Evolutionary conservation across 2,113 vertebrate species (phyloP), one percentile per base, ranked within the genome.

Genomic region (Halichoeres trimaculatus): DNA sequence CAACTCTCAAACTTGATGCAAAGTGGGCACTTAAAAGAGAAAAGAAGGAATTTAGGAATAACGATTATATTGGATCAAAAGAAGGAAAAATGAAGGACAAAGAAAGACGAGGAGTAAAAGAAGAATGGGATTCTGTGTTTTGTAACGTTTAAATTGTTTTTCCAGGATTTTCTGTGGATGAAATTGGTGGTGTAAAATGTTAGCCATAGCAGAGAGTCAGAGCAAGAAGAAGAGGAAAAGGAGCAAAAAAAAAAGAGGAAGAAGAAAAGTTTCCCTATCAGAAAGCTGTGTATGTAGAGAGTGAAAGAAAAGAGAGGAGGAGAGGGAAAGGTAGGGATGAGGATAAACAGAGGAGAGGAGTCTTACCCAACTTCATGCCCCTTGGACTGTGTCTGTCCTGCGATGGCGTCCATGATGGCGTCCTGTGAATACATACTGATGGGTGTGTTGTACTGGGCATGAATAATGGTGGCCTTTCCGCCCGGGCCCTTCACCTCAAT

Each of bases 341-440:
- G 6, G 30, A 30, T 3, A 30, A 30, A 30, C 30, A 30, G 30
- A 43, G 58, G 41, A 19, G 24, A 17, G 2, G 19, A 40, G 22
- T 89, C 96, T 96, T 97, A 99, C 98, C 97, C 93, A 22, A 92
- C 85, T 47, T 99, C 97, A 57, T 95, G 95, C 78, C 96, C 96
- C 80, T 96, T 96, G 81, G 94, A 95, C 92, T 99, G 97, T 59
- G 97, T 95, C 91, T 99, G 98, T 59, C 97, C 98, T 0, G 97
- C 98, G 66, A 99, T 99, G 85, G 93, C 96, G 58, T 99, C 98
- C 98, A 99, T 99, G 92, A 99, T 99, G 92, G 98, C 95, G 52
- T 99, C 98, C 90, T 99, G 98, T 0, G 97, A 99, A 91, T 99
- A 99, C 96, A 99, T 97, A 95, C 97, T 98, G 94, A 99, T 99